Evolutionary conservation across 2,888 invertebrate genomes (phyloP), one percentile per base, ranked within the genome.

Genomic region (Clunio marinus): DNA sequence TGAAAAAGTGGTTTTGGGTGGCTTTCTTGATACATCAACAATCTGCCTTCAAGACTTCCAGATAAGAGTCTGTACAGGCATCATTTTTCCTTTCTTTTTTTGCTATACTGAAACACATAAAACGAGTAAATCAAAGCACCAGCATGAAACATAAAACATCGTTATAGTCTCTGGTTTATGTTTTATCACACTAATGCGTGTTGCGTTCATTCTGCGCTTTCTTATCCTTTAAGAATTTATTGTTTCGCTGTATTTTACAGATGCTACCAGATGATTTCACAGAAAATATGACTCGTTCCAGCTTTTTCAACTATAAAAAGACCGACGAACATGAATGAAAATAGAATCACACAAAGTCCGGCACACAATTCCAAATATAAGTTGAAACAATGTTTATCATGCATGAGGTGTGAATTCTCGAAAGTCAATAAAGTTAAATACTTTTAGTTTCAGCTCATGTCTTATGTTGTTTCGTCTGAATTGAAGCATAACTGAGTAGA

Each of bases 91-190:
- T 41, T 3, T 3, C 41, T n/a, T 7, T 15, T 13, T 4, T 15
- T 15, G 41, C 15, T 13, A 15, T 15, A 41, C 13, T 41, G 10
- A n/a, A 41, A 41, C 7, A 15, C 41, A 41, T 41, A 41, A 41
- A 41, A 41, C n/a, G n/a, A n/a, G 13, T 41, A 41, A 41, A 41
- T 41, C 41, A 41, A 41, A 41, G 41, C 41, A 41, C 41, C n/a
- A 10, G 41, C 41, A 41, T 41, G n/a, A 41, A 41, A n/a, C 41
- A 41, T 15, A 8, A 32, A 32, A 8, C 41, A 41, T 41, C n/a
- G 13, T 41, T 3, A 41, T 13, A 13, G 35, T n/a, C 35, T 13
- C 35, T 8, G 35, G 35, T 15, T 13, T 41, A 4, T 3, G n/a
- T 4, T 41, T 41, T 41, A 41, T 41, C 41, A n/a, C n/a, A 3